A percentile compares a stretch with the other conserved stretches of the same genome.
These are phyloP conservation scores for Meteorus sp. DNA, from an alignment of 1,140 invertebrate genomes.

Conservation along the genomic window DNA sequence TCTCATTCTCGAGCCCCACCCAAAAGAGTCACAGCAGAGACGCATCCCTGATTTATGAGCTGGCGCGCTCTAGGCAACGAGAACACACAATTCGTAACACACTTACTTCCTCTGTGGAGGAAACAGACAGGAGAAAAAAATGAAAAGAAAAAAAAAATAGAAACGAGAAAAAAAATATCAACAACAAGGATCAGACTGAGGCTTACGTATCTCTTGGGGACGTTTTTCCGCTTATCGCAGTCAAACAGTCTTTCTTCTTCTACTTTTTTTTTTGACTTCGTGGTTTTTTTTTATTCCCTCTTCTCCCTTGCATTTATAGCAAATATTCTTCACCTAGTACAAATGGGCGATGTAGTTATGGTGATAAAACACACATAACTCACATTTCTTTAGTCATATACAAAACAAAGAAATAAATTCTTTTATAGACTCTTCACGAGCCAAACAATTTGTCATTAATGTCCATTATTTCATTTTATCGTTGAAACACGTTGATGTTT, in stretches of 20 bases:
- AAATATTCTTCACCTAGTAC: background rate
- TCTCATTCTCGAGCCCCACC: constrained; percentile 3
- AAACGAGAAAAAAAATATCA: constrained; percentile 6
- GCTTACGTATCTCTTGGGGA: constrained; percentile 4
- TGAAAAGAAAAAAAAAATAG: constrained; percentile 4
- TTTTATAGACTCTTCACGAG: background rate
- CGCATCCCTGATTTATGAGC: constrained; percentile 39
- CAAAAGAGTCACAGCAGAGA: constrained; percentile 30
- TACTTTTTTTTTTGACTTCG: background rate
- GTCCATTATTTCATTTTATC: background rate
- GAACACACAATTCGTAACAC: constrained; percentile 26
- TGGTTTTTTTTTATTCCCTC: background rate
- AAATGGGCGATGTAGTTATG: too few relatives aligned
- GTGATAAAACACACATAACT: too few relatives aligned
- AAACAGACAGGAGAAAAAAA: background rate
- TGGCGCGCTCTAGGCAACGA: constrained; percentile 11
- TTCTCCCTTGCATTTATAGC: background rate
- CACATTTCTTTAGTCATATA: too few relatives aligned
- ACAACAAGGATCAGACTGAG: constrained; percentile 13
- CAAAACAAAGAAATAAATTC: too few relatives aligned
- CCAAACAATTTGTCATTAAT: background rate
- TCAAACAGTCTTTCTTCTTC: background rate
- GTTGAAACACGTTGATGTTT: background rate
- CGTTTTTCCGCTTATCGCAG: constrained; percentile 13
- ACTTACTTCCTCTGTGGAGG: constrained; percentile 8